Percentiles rank a stretch among this genome's conserved stretches.
These are phyloP conservation scores for Heliconius melpomene DNA, from an alignment of 1,140 invertebrate genomes.

Conservation along the genomic window DNA sequence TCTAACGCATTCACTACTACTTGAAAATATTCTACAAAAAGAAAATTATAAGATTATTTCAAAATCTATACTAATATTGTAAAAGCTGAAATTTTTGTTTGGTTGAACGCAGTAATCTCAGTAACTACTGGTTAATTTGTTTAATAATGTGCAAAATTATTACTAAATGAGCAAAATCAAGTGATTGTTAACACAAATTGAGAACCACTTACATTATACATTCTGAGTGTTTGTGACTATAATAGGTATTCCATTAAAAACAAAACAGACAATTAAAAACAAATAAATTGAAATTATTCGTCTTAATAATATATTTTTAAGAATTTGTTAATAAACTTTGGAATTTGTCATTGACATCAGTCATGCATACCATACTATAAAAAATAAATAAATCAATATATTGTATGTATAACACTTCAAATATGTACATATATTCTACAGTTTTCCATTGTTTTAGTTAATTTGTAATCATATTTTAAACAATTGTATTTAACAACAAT, in stretches of 20 bases:
- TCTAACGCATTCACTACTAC: slow-evolving; percentile 87
- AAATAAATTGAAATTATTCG: background rate
- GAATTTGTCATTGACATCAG: background rate
- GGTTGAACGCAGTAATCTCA: too few relatives aligned
- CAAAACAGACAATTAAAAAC: background rate
- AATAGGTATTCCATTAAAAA: too few relatives aligned
- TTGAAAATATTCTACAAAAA: slow-evolving; percentile 85
- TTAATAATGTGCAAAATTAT: too few relatives aligned
- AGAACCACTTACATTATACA: too few relatives aligned
- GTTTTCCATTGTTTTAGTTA: background rate
- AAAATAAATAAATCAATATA: background rate
- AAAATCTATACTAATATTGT: background rate
- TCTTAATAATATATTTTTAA: background rate
- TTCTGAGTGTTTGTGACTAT: too few relatives aligned
- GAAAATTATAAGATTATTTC: background rate
- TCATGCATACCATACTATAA: too few relatives aligned
- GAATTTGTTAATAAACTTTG: background rate
- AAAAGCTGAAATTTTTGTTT: too few relatives aligned
- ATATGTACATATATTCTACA: background rate
- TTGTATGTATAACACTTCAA: background rate
- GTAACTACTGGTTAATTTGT: too few relatives aligned
- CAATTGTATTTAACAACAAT: too few relatives aligned
- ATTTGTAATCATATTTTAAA: too few relatives aligned
- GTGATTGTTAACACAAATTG: too few relatives aligned
- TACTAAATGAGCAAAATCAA: too few relatives aligned